These are phyloP conservation scores for Rugalucina vietnamica DNA, from an alignment of 2,888 invertebrate species.

Conservation along the genomic window DNA sequence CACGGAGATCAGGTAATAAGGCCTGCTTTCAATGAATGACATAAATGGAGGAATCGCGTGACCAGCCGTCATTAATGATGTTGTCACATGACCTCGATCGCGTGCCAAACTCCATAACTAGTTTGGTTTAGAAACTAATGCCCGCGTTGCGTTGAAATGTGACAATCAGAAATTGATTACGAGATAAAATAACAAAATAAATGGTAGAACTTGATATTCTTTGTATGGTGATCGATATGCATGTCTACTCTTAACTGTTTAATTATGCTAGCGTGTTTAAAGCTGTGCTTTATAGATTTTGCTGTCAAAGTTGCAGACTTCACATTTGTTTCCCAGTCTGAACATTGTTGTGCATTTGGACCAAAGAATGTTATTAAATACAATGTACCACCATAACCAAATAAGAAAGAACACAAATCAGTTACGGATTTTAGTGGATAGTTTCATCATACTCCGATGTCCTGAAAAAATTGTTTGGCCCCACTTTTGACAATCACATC, in stretches of 20 bases:
- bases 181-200: conserved; percentile 23
- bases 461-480: too few relatives aligned
- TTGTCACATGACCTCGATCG: conserved; percentile 61
- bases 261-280: background rate
- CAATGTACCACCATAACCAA: conserved; percentile 50
- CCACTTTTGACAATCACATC: too few relatives aligned
- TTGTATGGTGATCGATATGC: background rate
- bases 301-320: background rate
- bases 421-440: too few relatives aligned
- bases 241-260: background rate
- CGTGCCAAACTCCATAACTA: conserved; percentile 58
- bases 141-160: conserved; percentile 61
- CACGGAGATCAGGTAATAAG: conserved; percentile 60
- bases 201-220: background rate
- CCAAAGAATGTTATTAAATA: too few relatives aligned
- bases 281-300: background rate
- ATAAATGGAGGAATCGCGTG: conserved; percentile 62
- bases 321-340: background rate
- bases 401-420: conserved; percentile 47
- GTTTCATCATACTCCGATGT: too few relatives aligned
- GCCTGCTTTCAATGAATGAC: conserved; percentile 60
- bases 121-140: conserved; percentile 54
- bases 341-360: too few relatives aligned
- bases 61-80: conserved; percentile 52
- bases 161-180: conserved; percentile 63